Evolutionary conservation across 2,113 vertebrate genomes (phyloP), one percentile per base, ranked within the genome.

Genomic region (Rallus limicola): DNA sequence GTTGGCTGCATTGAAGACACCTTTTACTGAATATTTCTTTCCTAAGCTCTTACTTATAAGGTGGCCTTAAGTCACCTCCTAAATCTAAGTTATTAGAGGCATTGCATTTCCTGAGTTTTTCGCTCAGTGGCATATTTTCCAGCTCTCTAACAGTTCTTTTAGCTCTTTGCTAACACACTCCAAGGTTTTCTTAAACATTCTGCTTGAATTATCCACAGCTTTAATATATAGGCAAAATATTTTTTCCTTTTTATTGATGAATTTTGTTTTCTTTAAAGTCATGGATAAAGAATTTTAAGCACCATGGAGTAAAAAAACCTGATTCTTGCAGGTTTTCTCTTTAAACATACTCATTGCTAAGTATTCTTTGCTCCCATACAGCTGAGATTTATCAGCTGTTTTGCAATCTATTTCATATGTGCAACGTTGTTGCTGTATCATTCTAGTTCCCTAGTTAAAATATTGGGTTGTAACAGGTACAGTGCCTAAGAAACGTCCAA

Each of bases 31-130:
- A 75, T 24, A 76, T 94, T 71, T 69, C 12, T 85, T 31, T 31
- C 48, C 44, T 60, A 8, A 34, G 26, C 52, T 42, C 38, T 72
- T 56, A 86, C 40, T 90, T 82, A n/a, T 15, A 59, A 44, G 5
- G 14, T 91, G 64, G 88, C 82, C 92, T 78, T 69, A 96, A 72
- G 28, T 88, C 79, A 92, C 71, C 86, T 94, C 59, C 64, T 96
- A 88, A 88, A 93, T 90, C 40, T 34, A 34, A 93, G 48, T 85
- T 93, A 55, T 36, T 86, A 77, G 72, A 86, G 55, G 8, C 56
- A 90, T 26, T 90, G 82, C 48, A 60, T 90, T 96, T 92, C 76
- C 64, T 46, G 63, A 88, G 46, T 70, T 92, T 92, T 88, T 94
- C 44, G 0, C 79, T 74, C 64, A 59, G 74, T 90, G 82, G 70